phyloP scores from a whole-genome alignment of 2,797 vertebrate genomes.

The Syndactyla subalaris region DNA sequence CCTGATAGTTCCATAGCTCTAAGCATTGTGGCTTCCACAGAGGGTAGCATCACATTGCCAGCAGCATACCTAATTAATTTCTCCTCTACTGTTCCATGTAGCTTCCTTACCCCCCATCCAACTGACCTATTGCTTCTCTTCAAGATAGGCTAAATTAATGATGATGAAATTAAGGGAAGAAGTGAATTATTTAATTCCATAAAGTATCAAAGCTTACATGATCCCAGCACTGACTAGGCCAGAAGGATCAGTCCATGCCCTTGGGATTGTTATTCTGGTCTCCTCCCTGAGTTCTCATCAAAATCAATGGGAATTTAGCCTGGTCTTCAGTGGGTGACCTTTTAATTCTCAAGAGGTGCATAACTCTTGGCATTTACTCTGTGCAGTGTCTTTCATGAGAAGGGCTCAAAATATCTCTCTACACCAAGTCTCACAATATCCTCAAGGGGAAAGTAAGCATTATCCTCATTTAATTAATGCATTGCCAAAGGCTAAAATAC shows the following conservation, averaged over 20 bases:
- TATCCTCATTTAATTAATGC: constrained; percentile 44
- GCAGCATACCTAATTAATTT: constrained; percentile 46
- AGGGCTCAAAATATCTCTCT: constrained; percentile 18
- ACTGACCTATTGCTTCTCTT: constrained; percentile 1
- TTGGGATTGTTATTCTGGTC: not conserved
- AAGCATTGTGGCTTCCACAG: constrained; percentile 13
- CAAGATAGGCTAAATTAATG: constrained; percentile 7
- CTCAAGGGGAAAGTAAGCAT: constrained; percentile 11
- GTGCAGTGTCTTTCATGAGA: not conserved
- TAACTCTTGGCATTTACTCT: constrained; percentile 13
- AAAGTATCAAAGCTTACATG: not conserved
- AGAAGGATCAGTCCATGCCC: not conserved
- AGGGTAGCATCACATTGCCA: not conserved
- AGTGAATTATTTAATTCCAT: constrained; percentile 13
- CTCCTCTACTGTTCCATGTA: not conserved
- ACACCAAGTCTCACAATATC: not conserved
- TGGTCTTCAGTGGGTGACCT: constrained; percentile 8
- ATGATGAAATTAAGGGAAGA: not conserved
- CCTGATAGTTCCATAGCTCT: constrained; percentile 15
- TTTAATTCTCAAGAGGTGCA: constrained; percentile 2
- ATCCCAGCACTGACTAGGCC: not conserved
- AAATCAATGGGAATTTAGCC: constrained; percentile 35
- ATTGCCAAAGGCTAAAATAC: not conserved
- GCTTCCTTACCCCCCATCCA: not conserved
- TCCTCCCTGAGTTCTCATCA: not conserved